Percentiles rank a stretch among this genome's conserved stretches.
phyloP scores from a whole-genome alignment of 1,140 invertebrate species.

The Diuraphis noxia region DNA sequence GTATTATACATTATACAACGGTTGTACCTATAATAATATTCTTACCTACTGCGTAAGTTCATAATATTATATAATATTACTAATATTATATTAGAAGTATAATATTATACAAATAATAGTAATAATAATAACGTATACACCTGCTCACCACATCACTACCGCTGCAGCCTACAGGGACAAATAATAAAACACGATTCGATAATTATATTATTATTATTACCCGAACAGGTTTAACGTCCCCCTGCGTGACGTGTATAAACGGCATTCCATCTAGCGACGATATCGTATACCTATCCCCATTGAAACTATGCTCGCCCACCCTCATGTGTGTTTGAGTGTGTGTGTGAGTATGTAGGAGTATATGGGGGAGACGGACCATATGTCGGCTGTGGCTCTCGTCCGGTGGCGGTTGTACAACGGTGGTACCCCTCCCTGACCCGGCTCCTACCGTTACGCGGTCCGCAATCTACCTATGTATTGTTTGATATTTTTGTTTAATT shows the following conservation, averaged over 20 bases:
- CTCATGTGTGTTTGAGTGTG: background rate
- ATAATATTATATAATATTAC: background rate
- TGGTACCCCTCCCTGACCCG: background rate
- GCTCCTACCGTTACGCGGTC: background rate
- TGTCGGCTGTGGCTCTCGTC: background rate
- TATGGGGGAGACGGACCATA: background rate
- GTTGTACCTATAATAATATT: background rate
- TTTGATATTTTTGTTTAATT: constrained; percentile 8
- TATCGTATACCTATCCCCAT: background rate
- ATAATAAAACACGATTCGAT: background rate
- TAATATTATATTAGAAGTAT: background rate
- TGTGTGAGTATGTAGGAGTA: background rate
- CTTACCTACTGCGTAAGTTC: background rate
- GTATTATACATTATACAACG: background rate
- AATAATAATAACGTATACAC: background rate
- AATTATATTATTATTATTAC: background rate
- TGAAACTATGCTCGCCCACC: background rate
- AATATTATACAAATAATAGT: background rate
- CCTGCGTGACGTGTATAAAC: constrained; percentile 32
- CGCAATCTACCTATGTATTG: constrained; percentile 12
- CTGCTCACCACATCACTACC: background rate
- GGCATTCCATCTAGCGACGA: background rate
- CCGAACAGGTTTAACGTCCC: constrained; percentile 36
- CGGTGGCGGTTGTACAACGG: background rate
- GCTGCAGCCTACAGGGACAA: background rate